Percentiles rank a stretch among this genome's conserved stretches.
These are phyloP conservation scores for Leptinotarsa texana DNA, from an alignment of 1,140 invertebrate genomes.

Conservation along the genomic window DNA sequence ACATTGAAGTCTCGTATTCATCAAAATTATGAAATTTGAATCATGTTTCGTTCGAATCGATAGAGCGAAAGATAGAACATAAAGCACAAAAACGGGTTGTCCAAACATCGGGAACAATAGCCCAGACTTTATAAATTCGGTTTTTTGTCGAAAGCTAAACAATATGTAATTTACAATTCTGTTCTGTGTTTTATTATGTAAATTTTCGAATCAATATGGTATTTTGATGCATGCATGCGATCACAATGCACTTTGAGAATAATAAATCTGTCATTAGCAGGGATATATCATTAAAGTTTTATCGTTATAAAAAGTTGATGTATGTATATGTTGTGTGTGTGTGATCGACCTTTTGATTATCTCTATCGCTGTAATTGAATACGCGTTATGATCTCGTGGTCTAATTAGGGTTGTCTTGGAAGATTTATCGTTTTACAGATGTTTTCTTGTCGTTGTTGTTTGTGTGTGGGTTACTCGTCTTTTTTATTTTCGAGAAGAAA, in stretches of 20 bases:
- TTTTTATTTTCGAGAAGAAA: not conserved
- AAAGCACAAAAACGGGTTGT: constrained; percentile 18
- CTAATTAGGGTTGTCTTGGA: not conserved
- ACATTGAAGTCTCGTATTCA: too few species aligned
- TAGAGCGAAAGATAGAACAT: too few species aligned
- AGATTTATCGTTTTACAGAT: not conserved
- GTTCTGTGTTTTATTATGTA: constrained; percentile 23
- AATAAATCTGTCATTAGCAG: constrained; percentile 27
- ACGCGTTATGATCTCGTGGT: not conserved
- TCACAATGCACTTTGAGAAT: constrained; percentile 17
- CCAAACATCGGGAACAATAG: constrained; percentile 14
- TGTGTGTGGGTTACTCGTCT: not conserved
- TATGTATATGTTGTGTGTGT: constrained; percentile 4
- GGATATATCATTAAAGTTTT: constrained; percentile 17
- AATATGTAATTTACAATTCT: constrained; percentile 28
- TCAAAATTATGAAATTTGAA: too few species aligned
- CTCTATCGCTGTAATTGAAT: not conserved
- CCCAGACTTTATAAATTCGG: constrained; percentile 1
- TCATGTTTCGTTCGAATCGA: too few species aligned
- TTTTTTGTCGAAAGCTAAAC: constrained; percentile 11
- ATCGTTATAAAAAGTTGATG: constrained; percentile 3
- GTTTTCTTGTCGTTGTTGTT: constrained; percentile 1
- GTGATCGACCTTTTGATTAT: constrained; percentile 21
- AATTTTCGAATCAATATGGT: constrained; percentile 21
- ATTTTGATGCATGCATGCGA: constrained; percentile 21